Evolutionary conservation across 37 sponge, comb jelly and placozoan genomes (phyloP).

Genomic region (Eunapius fragilis): DNA sequence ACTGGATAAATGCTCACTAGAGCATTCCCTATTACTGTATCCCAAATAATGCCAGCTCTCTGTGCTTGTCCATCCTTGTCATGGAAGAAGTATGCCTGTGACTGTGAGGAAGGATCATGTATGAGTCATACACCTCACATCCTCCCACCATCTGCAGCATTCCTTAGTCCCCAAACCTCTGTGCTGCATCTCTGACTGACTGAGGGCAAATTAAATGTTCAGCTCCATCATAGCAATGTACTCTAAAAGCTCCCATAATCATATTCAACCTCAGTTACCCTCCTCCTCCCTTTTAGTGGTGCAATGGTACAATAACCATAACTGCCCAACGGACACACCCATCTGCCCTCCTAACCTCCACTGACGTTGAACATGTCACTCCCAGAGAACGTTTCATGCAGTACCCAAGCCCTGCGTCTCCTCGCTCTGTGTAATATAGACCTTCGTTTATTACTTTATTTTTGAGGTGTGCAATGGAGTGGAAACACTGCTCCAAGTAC

Average conservation of each 20-base stretch:
- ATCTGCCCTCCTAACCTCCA: not conserved
- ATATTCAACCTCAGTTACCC: no score
- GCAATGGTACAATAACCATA: no score
- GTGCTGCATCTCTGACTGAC: no score
- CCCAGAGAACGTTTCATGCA: constrained; percentile 51
- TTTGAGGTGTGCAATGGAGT: constrained; percentile 18
- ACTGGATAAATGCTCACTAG: not conserved
- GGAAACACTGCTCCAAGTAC: constrained; percentile 44
- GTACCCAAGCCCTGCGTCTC: constrained; percentile 61
- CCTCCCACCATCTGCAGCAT: no score
- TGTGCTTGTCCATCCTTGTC: not conserved
- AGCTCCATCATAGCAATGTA: no score
- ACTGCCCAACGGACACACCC: no score
- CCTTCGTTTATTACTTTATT: not conserved
- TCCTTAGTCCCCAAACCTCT: no score
- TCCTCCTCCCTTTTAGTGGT: no score
- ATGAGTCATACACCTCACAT: not conserved
- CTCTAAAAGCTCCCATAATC: no score
- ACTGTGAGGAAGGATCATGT: not conserved
- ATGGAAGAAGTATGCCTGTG: not conserved
- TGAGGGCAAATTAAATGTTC: no score
- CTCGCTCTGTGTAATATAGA: constrained; percentile 14
- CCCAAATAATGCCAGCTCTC: not conserved
- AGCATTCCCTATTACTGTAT: not conserved
- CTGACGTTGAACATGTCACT: constrained; percentile 34